These are phyloP conservation scores for Ephestia elutella DNA, from an alignment of 1,140 invertebrate genomes.

Conservation along the genomic window DNA sequence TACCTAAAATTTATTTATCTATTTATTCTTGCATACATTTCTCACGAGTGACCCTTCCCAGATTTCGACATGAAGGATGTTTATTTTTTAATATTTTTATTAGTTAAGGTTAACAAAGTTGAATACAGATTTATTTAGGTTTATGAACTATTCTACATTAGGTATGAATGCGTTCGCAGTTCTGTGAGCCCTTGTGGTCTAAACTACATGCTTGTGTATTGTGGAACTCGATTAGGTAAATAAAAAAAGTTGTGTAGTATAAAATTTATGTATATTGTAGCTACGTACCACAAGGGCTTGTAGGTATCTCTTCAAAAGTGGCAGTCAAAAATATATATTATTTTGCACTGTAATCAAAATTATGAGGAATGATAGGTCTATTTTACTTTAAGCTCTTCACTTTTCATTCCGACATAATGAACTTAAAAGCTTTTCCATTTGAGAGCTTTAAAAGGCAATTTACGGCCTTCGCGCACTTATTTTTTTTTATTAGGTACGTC, in stretches of 20 bases:
- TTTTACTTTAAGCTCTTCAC: slow-evolving; percentile 21
- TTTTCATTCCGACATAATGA: slow-evolving; percentile 50
- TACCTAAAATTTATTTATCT: not conserved
- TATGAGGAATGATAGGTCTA: not conserved
- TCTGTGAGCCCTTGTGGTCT: slow-evolving; percentile 16
- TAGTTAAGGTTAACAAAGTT: slow-evolving; percentile 28
- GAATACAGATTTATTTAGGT: slow-evolving; percentile 36
- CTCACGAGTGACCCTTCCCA: slow-evolving; percentile 29
- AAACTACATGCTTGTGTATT: not conserved
- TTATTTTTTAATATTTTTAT: slow-evolving; percentile 55
- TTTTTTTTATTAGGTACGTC: slow-evolving; percentile 5
- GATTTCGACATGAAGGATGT: slow-evolving; percentile 33
- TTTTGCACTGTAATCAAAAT: too few relatives aligned
- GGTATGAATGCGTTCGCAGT: not conserved
- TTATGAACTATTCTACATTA: slow-evolving; percentile 16
- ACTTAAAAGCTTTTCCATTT: slow-evolving; percentile 10
- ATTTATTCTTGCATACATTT: not conserved
- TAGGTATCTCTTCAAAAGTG: not conserved
- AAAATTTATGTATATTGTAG: not conserved
- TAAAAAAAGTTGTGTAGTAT: not conserved
- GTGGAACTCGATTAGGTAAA: not conserved
- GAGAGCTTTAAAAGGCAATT: slow-evolving; percentile 12
- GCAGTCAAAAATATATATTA: not conserved
- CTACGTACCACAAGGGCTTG: not conserved
- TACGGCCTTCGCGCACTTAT: slow-evolving; percentile 12